These are phyloP conservation scores for Thera obeliscata DNA, from an alignment of 2,888 invertebrate species.

Conservation along the genomic window DNA sequence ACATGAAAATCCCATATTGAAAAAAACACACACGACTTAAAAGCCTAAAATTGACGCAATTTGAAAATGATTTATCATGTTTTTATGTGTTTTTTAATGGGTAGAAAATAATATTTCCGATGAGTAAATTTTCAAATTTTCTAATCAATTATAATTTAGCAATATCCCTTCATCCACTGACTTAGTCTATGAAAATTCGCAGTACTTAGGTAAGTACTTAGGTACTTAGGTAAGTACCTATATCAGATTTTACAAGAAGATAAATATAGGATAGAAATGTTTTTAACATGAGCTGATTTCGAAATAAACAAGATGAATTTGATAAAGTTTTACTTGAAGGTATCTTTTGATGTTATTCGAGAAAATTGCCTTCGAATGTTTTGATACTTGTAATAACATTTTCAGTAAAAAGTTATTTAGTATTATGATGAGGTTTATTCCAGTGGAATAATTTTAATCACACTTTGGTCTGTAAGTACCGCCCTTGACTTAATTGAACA, in stretches of 20 bases:
- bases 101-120: too few relatives aligned
- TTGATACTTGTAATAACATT: slow-evolving; percentile 7
- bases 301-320: slow-evolving; percentile 31
- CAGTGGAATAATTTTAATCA: slow-evolving; percentile 7
- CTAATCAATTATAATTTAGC: too few relatives aligned
- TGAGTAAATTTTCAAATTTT: too few relatives aligned
- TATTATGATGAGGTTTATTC: background rate
- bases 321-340: slow-evolving; percentile 24
- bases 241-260: slow-evolving; percentile 4
- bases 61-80: too few relatives aligned
- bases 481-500: slow-evolving; percentile 21
- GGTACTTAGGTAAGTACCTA: too few relatives aligned
- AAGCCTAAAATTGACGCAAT: too few relatives aligned
- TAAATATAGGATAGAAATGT: slow-evolving; percentile 19
- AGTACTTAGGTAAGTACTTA: too few relatives aligned
- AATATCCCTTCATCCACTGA: too few relatives aligned
- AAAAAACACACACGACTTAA: too few relatives aligned
- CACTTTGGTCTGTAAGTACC: slow-evolving; percentile 5
- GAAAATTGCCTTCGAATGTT: slow-evolving; percentile 4
- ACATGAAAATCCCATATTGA: too few relatives aligned
- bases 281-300: slow-evolving; percentile 28
- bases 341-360: slow-evolving; percentile 20
- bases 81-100: too few relatives aligned
- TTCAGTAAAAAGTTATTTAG: slow-evolving; percentile 3
- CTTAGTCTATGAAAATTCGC: too few relatives aligned